Percentiles rank a stretch among this genome's conserved stretches.
phyloP scores from a whole-genome alignment of 92 coral and sea anemone species.

The Zoanthus sociatus region DNA sequence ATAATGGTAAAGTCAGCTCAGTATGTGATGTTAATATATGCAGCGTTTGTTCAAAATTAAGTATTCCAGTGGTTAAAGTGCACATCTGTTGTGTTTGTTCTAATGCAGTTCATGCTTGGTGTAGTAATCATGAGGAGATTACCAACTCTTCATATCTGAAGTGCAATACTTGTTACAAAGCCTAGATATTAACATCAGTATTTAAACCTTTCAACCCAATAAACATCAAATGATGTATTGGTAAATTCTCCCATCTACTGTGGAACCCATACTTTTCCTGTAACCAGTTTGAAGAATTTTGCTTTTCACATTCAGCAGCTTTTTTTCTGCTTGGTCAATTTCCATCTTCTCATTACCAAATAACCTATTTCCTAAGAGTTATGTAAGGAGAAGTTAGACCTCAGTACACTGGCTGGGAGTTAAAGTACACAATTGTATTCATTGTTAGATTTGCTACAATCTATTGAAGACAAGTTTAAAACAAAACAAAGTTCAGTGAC shows the following conservation, averaged over 20 bases:
- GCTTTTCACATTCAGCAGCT: slow-evolving; percentile 7
- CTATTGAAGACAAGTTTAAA: slow-evolving; percentile 23
- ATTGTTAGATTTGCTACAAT: slow-evolving; percentile 11
- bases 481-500: slow-evolving; percentile 24
- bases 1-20: background rate
- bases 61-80: slow-evolving; percentile 57
- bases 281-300: too few species aligned
- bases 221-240: background rate
- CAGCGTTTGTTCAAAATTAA: slow-evolving; percentile 39
- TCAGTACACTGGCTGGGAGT: slow-evolving; percentile 21
- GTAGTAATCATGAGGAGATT: background rate
- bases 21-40: slow-evolving; percentile 33
- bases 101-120: background rate
- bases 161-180: slow-evolving; percentile 44
- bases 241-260: slow-evolving; percentile 13
- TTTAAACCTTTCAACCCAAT: background rate
- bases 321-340: slow-evolving; percentile 10
- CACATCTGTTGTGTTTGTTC: slow-evolving; percentile 55
- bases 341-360: slow-evolving; percentile 18
- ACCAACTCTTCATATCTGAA: slow-evolving; percentile 51
- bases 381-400: background rate
- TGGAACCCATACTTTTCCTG: slow-evolving; percentile 10
- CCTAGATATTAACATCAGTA: slow-evolving; percentile 7
- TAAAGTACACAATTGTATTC: background rate
- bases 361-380: background rate